These are phyloP conservation scores for Capitulum mitella DNA, from an alignment of 2,888 invertebrate genomes.

Conservation along the genomic window DNA sequence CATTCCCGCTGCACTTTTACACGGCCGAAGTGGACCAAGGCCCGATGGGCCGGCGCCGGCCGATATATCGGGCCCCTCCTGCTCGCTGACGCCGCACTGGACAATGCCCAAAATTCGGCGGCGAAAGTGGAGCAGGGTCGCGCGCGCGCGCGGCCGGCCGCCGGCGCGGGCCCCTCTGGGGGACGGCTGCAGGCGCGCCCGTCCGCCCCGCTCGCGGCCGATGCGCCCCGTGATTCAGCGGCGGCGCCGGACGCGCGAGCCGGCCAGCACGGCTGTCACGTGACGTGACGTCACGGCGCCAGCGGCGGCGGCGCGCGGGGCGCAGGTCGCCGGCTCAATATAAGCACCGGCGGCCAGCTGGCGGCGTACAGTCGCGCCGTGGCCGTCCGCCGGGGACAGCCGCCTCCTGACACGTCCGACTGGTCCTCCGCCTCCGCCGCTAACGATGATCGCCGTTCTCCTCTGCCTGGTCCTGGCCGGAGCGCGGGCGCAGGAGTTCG, in stretches of 20 bases:
- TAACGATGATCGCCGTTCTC: not conserved
- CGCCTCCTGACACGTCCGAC: no score
- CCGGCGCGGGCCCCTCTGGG: no score
- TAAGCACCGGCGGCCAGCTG: not conserved
- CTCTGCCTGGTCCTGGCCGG: not conserved
- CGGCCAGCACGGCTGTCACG: not conserved
- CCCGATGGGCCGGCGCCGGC: not conserved
- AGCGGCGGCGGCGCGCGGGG: not conserved
- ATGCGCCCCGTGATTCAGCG: not conserved
- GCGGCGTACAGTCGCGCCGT: not conserved
- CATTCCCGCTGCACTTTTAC: not conserved
- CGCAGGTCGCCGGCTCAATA: not conserved
- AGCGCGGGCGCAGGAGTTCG: not conserved
- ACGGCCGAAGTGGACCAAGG: not conserved
- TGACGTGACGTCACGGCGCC: not conserved
- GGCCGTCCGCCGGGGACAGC: no score
- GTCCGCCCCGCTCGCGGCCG: no score
- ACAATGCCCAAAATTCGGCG: conserved; percentile 4
- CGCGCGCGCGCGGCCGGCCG: no score
- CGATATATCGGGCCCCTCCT: not conserved
- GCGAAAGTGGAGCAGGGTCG: conserved; percentile 15
- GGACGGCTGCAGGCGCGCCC: no score
- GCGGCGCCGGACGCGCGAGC: not conserved
- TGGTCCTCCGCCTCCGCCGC: not conserved
- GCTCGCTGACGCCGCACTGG: conserved; percentile 26